Evolutionary conservation across 2,888 invertebrate species (phyloP), one percentile per base, ranked within the genome.

Genomic region (Lasioglossum malachurum): DNA sequence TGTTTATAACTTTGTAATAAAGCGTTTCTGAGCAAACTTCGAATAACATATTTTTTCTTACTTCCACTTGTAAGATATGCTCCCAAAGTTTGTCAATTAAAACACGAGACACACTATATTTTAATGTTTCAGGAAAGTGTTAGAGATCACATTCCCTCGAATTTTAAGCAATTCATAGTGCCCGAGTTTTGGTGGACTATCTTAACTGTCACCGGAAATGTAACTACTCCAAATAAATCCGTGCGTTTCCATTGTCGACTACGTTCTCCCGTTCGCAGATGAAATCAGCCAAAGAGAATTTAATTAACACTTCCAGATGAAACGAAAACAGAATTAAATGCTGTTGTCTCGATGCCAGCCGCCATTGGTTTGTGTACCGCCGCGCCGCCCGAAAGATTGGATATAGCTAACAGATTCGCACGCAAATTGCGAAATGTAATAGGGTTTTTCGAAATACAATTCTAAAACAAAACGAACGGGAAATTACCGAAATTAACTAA

Each of bases 281-380:
- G 35, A 49, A 64, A 72, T 60, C 53, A 35, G 16, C 71, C 35
- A 16, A 35, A n/a, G 8, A 19, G 78, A 73, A 78, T 82, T 73
- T 72, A 78, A 78, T 78, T 78, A 49, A 64, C 57, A 60, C 41
- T n/a, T 31, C 49, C 10, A 73, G 49, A 78, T 81, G 46, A 71
- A 82, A 78, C 27, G 41, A 72, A 73, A 78, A 49, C n/a, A 41
- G 64, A 72, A 73, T 72, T 64, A 60, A 78, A 78, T 46, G 46
- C 44, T 57, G 77, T 78, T 81, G 60, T 64, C 72, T 53, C 60
- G 35, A 38, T 46, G 35, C 44, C 23, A 10, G 27, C 31, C 14
- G 44, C 64, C 53, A 57, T 27, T 38, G 69, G 10, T 78, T 53
- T 46, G 77, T 38, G 27, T 12, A 23, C 14, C 5, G 38, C 12